Percentiles rank a stretch among this genome's conserved stretches.
Evolutionary conservation across 1,140 invertebrate genomes (phyloP).

Genomic region (Lethocerus indicus): DNA sequence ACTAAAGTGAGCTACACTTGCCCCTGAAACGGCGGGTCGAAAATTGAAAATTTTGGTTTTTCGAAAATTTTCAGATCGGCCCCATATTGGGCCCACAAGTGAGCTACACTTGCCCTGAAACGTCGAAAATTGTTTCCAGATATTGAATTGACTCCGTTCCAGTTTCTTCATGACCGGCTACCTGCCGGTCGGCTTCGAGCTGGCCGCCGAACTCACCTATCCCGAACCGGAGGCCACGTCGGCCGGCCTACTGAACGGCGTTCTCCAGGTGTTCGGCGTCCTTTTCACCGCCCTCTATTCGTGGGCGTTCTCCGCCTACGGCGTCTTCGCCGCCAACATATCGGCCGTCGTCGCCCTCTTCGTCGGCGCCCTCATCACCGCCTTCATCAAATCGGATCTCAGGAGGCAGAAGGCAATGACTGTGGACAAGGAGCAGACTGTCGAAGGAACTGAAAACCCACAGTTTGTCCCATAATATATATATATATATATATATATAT

Average conservation of each 20-base stretch:
- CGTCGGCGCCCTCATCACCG: constrained; percentile 49
- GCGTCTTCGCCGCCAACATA: constrained; percentile 42
- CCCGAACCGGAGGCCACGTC: constrained; percentile 64
- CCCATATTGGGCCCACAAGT: too few species aligned
- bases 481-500: too few species aligned
- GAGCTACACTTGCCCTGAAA: too few species aligned
- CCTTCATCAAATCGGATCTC: constrained; percentile 55
- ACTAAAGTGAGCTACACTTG: too few species aligned
- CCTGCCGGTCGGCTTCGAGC: constrained; percentile 86
- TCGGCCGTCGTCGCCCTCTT: constrained; percentile 41
- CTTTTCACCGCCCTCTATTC: constrained; percentile 51
- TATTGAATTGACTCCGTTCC: too few species aligned
- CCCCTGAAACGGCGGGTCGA: too few species aligned
- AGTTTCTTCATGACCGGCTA: constrained; percentile 97
- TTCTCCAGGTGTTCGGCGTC: constrained; percentile 55
- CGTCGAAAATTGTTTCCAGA: too few species aligned
- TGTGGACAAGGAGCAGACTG: too few species aligned
- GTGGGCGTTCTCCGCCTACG: constrained; percentile 4
- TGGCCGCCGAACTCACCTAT: constrained; percentile 89
- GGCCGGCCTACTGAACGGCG: constrained; percentile 63
- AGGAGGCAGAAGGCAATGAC: constrained; percentile 47
- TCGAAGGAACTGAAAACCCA: too few species aligned
- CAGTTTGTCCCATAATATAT: too few species aligned
- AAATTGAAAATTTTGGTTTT: too few species aligned
- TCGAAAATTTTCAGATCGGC: too few species aligned